These are phyloP conservation scores for Lithosia quadra DNA, from an alignment of 2,888 invertebrate genomes.

Conservation along the genomic window DNA sequence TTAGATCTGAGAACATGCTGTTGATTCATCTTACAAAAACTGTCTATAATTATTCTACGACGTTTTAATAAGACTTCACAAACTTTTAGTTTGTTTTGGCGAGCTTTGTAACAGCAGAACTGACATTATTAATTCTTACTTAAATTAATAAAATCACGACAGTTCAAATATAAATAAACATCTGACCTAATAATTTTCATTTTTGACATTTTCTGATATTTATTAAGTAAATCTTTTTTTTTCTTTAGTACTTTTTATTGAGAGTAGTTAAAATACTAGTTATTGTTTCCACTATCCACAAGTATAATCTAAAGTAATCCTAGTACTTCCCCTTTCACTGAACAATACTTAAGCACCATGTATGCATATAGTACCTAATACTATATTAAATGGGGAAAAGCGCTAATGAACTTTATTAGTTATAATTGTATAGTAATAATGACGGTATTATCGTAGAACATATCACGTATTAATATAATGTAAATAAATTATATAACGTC, in stretches of 20 bases:
- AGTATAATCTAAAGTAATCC: conserved; percentile 5
- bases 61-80: no score
- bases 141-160: no score
- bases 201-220: neutral
- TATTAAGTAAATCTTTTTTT: no score
- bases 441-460: conserved; percentile 65
- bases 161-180: neutral
- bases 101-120: neutral
- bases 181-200: neutral
- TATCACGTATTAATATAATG: conserved; percentile 56
- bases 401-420: conserved; percentile 81
- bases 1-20: no score
- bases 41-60: no score
- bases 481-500: conserved; percentile 28
- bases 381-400: conserved; percentile 80
- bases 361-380: conserved; percentile 46
- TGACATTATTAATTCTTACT: neutral
- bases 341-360: conserved; percentile 42
- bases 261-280: conserved; percentile 4
- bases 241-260: no score
- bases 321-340: conserved; percentile 34
- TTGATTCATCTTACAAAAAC: no score
- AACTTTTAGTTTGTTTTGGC: no score
- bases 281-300: neutral
- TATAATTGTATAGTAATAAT: conserved; percentile 46